These are phyloP conservation scores for Callocephalon fimbriatum DNA, from an alignment of 2,113 vertebrate genomes.

Conservation along the genomic window DNA sequence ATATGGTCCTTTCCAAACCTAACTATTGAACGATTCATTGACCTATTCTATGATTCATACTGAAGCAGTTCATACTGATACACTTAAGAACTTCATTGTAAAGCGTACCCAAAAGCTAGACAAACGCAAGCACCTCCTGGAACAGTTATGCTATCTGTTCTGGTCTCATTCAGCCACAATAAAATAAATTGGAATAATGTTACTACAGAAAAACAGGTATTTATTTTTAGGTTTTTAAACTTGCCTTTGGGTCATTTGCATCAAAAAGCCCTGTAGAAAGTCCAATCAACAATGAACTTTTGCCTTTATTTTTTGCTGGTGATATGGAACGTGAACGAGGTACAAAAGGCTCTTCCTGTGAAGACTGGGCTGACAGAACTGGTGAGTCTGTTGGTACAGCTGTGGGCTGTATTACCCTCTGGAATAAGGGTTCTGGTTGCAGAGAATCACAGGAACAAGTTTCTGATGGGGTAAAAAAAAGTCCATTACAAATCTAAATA, in stretches of 20 bases:
- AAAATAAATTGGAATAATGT: not conserved
- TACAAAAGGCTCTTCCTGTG: slow-evolving; percentile 84
- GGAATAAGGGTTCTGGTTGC: slow-evolving; percentile 82
- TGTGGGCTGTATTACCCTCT: slow-evolving; percentile 80
- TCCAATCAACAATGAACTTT: slow-evolving; percentile 87
- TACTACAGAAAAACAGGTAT: not conserved
- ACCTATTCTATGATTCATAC: not conserved
- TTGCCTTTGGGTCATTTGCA: slow-evolving; percentile 94
- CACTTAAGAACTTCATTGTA: not conserved
- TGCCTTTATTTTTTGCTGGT: slow-evolving; percentile 84
- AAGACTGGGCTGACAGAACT: slow-evolving; percentile 85
- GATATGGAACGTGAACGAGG: slow-evolving; percentile 89
- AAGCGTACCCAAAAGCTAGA: not conserved
- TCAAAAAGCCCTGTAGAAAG: slow-evolving; percentile 96
- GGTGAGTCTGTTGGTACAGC: slow-evolving; percentile 76
- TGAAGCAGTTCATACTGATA: not conserved
- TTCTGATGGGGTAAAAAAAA: slow-evolving; percentile 42
- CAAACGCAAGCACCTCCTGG: not conserved
- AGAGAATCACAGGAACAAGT: slow-evolving; percentile 29
- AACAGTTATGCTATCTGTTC: not conserved
- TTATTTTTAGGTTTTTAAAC: not conserved
- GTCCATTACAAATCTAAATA: not conserved
- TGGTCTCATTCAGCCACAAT: not conserved
- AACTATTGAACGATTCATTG: not conserved
- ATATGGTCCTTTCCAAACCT: not conserved